Base-by-base conservation (phyloP, 2,888 invertebrate genomes). In the Prenolepis imparis region DNA sequence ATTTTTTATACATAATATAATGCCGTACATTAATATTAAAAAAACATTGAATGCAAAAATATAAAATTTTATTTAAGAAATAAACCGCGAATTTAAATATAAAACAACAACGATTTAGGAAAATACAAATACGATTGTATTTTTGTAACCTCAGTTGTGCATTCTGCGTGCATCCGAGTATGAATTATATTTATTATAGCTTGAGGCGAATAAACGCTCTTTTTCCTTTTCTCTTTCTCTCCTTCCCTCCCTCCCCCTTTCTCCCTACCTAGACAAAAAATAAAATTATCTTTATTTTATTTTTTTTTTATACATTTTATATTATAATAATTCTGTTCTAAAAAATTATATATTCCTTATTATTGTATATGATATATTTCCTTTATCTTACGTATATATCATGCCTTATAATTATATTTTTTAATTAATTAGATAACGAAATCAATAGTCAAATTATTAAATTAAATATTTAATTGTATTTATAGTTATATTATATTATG, bases 161-260 rank as follows among this genome's bases (percentile, higher is more conserved):
- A 18, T 78, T 66, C 66, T 36, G 55, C 64, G 64, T 36, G 12
- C 21, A 41, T 15, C 55, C 66, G 66, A 55, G 55, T 52, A 48
- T 48, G 48, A 48, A 48, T 48, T 48, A 48, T 48, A 55, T 77
- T 78, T 78, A 78, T 78, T 78, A 55, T 44, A 59, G 78, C 70
- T 32, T 41, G 57, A 41, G 57, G 68, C 68, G 11, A 78, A 78
- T 68, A 78, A 78, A 78, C 57, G 44, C 28, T 44, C 39, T 44
- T 15, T 44, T 12, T 39, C 24, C 41, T 28, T 73, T 36, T 55
- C 32, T 73, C 3, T 72, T n/a, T 59, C 41, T 1, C n/a, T 44
- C 44, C 0, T 15, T 12, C 11, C 3, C 12, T 11, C 12, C 12
- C 11, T n/a, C 24, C 41, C 21, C 24, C 55, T 59, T 1, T 73